phyloP scores from a whole-genome alignment of 2,797 vertebrate species.

The Coreius guichenoti region DNA sequence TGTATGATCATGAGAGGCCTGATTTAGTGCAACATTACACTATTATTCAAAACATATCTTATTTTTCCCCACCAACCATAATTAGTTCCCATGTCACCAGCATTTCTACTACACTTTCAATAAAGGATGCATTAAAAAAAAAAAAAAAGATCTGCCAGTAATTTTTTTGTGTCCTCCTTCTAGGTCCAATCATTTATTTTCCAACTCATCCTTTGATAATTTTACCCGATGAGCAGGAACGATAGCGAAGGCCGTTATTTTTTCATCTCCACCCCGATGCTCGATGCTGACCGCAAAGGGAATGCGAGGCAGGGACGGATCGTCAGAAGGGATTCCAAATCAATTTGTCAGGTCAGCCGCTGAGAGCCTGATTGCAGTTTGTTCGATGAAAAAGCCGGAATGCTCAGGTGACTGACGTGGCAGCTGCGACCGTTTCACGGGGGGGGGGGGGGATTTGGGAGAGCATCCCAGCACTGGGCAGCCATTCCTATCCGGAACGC shows the following conservation, averaged over 20 bases:
- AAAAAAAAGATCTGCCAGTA: not conserved
- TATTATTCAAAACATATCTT: not conserved
- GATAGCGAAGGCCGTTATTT: not conserved
- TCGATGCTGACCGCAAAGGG: slow-evolving; percentile 53
- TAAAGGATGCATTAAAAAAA: slow-evolving; percentile 3
- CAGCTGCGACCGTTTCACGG: slow-evolving; percentile 76
- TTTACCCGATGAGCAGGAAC: slow-evolving; percentile 7
- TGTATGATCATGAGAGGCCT: not conserved
- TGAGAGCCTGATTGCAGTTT: slow-evolving; percentile 71
- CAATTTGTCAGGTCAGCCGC: slow-evolving; percentile 78
- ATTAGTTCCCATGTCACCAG: slow-evolving; percentile 23
- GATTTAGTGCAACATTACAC: not conserved
- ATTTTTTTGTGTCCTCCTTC: not conserved
- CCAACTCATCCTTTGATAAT: slow-evolving; percentile 40
- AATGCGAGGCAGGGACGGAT: slow-evolving; percentile 60
- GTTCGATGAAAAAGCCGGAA: slow-evolving; percentile 69
- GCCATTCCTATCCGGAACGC: slow-evolving; percentile 67
- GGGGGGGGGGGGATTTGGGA: slow-evolving; percentile 69
- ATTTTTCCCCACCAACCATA: not conserved
- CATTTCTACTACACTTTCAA: slow-evolving; percentile 10
- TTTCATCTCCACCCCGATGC: slow-evolving; percentile 62
- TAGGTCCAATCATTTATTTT: not conserved
- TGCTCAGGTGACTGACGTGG: slow-evolving; percentile 77
- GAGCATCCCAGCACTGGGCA: slow-evolving; percentile 66
- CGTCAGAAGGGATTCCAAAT: slow-evolving; percentile 77